Conservation (phyloP, 2,888 invertebrate species). For the Agrochola macilenta region DNA sequence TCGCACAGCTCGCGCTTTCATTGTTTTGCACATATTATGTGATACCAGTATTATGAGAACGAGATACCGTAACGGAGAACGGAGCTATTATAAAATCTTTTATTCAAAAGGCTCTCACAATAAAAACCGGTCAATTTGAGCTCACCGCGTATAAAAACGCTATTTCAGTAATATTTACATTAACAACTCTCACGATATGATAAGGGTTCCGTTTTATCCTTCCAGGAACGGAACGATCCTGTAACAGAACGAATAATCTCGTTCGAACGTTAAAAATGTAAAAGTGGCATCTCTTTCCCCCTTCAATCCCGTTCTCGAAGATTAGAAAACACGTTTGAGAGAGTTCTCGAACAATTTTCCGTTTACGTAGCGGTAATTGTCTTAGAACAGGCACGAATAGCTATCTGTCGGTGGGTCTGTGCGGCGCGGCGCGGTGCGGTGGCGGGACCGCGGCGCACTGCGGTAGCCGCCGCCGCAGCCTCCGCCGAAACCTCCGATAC, state of each 20-base stretch:
- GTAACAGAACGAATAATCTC: constrained; percentile 72
- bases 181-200: constrained; percentile 63
- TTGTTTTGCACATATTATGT: constrained; percentile 72
- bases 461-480: constrained; percentile 82
- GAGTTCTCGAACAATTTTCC: constrained; percentile 87
- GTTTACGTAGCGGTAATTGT: constrained; percentile 89
- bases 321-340: constrained; percentile 88
- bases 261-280: constrained; percentile 77
- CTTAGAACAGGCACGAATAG: constrained; percentile 85
- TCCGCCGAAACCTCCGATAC: constrained; percentile 84
- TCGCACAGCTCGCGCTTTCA: constrained; percentile 75
- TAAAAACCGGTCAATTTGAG: constrained; percentile 69
- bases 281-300: constrained; percentile 75
- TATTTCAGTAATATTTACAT: constrained; percentile 72
- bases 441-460: constrained; percentile 80
- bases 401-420: constrained; percentile 74
- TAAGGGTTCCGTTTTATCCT: constrained; percentile 70
- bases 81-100: constrained; percentile 70
- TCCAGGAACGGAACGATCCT: constrained; percentile 67
- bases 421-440: constrained; percentile 65
- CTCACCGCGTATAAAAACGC: constrained; percentile 66
- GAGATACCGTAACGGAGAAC: constrained; percentile 62
- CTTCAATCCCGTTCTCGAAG: constrained; percentile 78
- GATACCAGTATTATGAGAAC: constrained; percentile 68
- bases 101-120: constrained; percentile 68